Evolutionary conservation across 2,888 invertebrate species (phyloP).

Genomic region (Torymus tubicola): DNA sequence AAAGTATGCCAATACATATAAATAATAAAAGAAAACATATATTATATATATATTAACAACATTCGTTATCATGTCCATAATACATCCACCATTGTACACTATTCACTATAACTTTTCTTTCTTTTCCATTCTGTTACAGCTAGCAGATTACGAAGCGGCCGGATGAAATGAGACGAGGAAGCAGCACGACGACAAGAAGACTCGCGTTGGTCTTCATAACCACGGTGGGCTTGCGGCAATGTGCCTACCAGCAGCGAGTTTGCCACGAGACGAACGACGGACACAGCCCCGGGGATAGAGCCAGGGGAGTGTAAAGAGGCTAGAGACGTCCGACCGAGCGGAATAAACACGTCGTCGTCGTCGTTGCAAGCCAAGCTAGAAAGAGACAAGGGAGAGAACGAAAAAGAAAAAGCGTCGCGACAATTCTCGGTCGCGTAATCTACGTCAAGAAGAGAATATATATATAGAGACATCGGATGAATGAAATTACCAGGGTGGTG

Average conservation of each 20-base stretch:
- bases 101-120: neutral
- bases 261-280: neutral
- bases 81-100: too few relatives aligned
- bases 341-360: slow-evolving; percentile 29
- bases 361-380: too few relatives aligned
- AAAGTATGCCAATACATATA: too few relatives aligned
- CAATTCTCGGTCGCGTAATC: too few relatives aligned
- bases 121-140: slow-evolving; percentile 29
- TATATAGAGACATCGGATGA: slow-evolving; percentile 15
- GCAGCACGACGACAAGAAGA: neutral
- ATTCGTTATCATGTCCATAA: too few relatives aligned
- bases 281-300: slow-evolving; percentile 24
- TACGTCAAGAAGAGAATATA: neutral
- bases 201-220: neutral
- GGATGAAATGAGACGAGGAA: slow-evolving; percentile 33
- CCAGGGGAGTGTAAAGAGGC: slow-evolving; percentile 20
- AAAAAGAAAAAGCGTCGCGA: too few relatives aligned
- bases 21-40: too few relatives aligned
- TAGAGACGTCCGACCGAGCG: slow-evolving; percentile 11
- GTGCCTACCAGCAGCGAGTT: neutral
- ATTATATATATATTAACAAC: too few relatives aligned
- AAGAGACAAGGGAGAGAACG: too few relatives aligned
- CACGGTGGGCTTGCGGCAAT: neutral
- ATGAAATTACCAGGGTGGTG: slow-evolving; percentile 23
- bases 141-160: neutral